Conservation (phyloP, 2,888 invertebrate genomes). For the Lasioglossum lativentre region DNA sequence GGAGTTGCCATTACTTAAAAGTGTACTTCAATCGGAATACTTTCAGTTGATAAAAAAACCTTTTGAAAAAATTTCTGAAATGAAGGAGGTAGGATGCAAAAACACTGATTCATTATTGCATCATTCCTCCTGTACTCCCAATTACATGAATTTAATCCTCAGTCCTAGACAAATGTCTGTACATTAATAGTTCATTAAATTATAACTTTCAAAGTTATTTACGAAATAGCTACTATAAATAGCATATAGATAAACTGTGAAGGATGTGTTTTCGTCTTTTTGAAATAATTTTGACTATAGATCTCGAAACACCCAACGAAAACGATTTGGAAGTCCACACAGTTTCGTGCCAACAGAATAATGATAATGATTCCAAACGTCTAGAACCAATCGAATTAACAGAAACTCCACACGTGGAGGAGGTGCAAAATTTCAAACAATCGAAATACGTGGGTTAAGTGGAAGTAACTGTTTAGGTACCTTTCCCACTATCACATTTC, state of each 20-base stretch:
- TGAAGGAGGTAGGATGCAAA: constrained; percentile 74
- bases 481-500: neutral
- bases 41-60: constrained; percentile 62
- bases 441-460: constrained; percentile 23
- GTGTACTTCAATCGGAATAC: constrained; percentile 87
- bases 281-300: constrained; percentile 24
- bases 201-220: neutral
- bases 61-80: constrained; percentile 67
- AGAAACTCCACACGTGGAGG: constrained; percentile 12
- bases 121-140: constrained; percentile 43
- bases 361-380: constrained; percentile 35
- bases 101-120: constrained; percentile 46
- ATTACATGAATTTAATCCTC: constrained; percentile 6
- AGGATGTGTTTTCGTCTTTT: neutral
- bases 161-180: neutral
- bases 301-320: constrained; percentile 20
- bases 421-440: constrained; percentile 33
- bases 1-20: constrained; percentile 87
- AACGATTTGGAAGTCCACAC: constrained; percentile 6
- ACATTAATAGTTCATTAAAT: neutral
- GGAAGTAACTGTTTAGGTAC: constrained; percentile 51
- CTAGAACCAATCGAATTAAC: constrained; percentile 30
- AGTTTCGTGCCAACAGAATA: constrained; percentile 23
- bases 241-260: constrained; percentile 13
- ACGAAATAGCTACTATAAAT: neutral